Evolutionary conservation across 2,888 invertebrate species (phyloP), one percentile per base, ranked within the genome.

Genomic region (Caenorhabditis sinica): DNA sequence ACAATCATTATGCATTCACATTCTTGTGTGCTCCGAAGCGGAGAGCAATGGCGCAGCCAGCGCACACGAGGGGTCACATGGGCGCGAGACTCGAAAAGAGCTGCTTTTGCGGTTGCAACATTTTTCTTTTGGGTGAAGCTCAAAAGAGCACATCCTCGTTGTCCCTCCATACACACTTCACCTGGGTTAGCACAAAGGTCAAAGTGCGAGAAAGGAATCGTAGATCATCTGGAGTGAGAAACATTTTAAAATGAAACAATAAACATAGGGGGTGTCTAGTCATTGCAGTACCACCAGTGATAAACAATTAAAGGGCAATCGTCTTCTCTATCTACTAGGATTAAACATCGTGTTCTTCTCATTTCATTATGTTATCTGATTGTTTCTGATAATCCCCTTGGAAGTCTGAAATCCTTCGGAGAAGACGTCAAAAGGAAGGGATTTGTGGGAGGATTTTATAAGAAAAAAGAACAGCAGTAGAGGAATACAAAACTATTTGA

Each of bases 1-100:
- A 66, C 36, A 53, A 75, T 77, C 77, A 77, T 77, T 77, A 77
- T 77, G 77, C 71, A 77, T 76, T 76, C 75, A 56, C 68, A 68
- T 66, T 69, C 53, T 66, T 65, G 65, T 69, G 76, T 69, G 68
- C 60, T 66, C 28, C 66, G 68, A 58, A 45, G 69, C 74, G 71
- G 28, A 40, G 69, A 45, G 61, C 36, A 36, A 33, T 33, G 66
- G 53, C 51, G 68, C 51, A 49, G 40, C 40, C 40, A n/a, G n/a
- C 23, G 43, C 63, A 15, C 51, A 28, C 51, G 66, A 33, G 36
- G 53, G 30, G 51, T 51, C 68, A 68, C 51, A 53, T 51, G 68
- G 30, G 68, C 11, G 43, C 56, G 68, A 68, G 68, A 68, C 51
- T 53, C n/a, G 36, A 60, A 60, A 36, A 60, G 36, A 9, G 33